These are phyloP conservation scores for Hololepta plana DNA, from an alignment of 2,888 invertebrate genomes.

Conservation along the genomic window DNA sequence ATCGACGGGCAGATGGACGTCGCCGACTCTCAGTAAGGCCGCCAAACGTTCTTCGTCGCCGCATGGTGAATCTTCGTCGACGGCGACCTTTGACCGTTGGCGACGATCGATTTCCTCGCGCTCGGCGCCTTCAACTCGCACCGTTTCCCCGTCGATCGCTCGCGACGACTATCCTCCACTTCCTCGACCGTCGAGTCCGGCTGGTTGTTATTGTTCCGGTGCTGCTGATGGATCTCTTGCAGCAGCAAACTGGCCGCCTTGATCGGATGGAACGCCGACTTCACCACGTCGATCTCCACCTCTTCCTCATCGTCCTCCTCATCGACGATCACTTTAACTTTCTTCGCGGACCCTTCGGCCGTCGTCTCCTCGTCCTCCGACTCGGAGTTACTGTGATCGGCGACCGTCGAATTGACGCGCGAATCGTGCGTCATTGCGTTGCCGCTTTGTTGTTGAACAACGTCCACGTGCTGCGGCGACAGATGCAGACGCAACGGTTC, in stretches of 20 bases:
- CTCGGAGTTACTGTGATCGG: slow-evolving; percentile 34
- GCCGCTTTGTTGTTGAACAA: too few species aligned
- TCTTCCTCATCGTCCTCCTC: slow-evolving; percentile 28
- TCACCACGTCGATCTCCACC: slow-evolving; percentile 57
- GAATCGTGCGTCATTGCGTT: slow-evolving; percentile 34
- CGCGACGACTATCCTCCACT: slow-evolving; percentile 24
- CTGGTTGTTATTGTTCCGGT: too few species aligned
- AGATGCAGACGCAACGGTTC: slow-evolving; percentile 22
- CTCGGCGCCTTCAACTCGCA: slow-evolving; percentile 44
- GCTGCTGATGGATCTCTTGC: slow-evolving; percentile 14
- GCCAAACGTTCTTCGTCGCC: slow-evolving; percentile 48
- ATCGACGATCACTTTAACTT: slow-evolving; percentile 46
- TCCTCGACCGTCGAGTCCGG: slow-evolving; percentile 41
- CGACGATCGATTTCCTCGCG: slow-evolving; percentile 25
- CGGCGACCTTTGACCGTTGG: slow-evolving; percentile 25
- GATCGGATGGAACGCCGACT: slow-evolving; percentile 55
- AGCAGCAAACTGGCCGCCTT: slow-evolving; percentile 37
- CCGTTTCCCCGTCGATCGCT: slow-evolving; percentile 15
- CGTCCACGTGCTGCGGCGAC: too few species aligned
- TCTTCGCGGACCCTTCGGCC: slow-evolving; percentile 36
- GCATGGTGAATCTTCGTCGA: slow-evolving; percentile 33
- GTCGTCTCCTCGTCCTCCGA: slow-evolving; percentile 25
- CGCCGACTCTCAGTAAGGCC: slow-evolving; percentile 44
- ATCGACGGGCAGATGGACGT: too few species aligned
- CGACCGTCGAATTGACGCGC: slow-evolving; percentile 43